Base-by-base conservation (phyloP, 2,888 invertebrate species). In the Griposia aprilina region DNA sequence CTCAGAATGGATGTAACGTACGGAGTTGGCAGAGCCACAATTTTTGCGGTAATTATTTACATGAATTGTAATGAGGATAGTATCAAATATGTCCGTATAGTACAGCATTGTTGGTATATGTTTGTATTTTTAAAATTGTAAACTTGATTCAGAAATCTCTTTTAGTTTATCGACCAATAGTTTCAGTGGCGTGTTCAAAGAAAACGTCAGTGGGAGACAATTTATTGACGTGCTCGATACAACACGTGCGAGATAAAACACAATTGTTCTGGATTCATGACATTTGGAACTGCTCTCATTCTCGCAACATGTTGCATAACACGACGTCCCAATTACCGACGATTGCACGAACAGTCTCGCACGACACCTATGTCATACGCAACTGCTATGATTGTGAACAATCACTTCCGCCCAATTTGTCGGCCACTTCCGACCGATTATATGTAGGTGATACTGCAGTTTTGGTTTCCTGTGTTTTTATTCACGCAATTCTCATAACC, bases 391-490 rank as follows among this genome's bases (percentile, higher is more conserved):
- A 89, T 88, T 87, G 79, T 87, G 88, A 90, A 91, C 92, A 92
- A 92, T 93, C 92, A 93, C 94, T 95, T 95, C 94, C 95, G 94
- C 87, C 83, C 89, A 88, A 92, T 92, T 92, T 92, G 82, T 90
- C 89, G 86, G 89, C 86, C 89, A 91, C 89, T 93, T 94, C 92
- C 92, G 92, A 88, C 79, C 87, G 86, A 87, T 88, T 87, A 86
- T 86, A 89, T 86, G 84, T 90, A 83, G 90, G 88, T 91, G 91
- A 90, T 90, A 88, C 78, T 87, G 88, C 87, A 87, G 85, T 80
- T 89, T 88, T 76, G 63, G 81, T 87, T 93, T 93, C 91, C 93
- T 91, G 88, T 78, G 78, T 84, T 85, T 87, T 82, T 80, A 79
- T 76, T 78, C 72, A 81, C 68, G 80, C 70, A 82, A 75, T 76